These are phyloP conservation scores for Cossypha caffra DNA, from an alignment of 2,797 vertebrate species.

Conservation along the genomic window DNA sequence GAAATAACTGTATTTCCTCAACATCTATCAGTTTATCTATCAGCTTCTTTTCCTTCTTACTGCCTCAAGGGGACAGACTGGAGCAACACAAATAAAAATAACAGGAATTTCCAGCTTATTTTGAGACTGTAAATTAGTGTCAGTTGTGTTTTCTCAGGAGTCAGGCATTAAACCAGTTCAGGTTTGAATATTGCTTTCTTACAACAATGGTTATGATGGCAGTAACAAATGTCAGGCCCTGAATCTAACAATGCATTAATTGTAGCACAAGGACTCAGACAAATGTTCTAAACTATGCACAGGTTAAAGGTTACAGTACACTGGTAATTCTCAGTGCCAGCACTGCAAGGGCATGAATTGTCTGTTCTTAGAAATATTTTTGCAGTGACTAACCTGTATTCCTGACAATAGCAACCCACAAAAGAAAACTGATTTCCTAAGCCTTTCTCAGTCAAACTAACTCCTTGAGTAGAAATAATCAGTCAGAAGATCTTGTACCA, in stretches of 20 bases:
- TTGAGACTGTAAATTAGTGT: neutral
- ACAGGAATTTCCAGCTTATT: conserved; percentile 12
- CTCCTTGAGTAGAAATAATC: neutral
- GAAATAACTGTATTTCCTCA: neutral
- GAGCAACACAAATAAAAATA: neutral
- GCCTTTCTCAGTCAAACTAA: neutral
- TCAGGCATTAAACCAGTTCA: conserved; percentile 10
- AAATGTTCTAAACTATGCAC: neutral
- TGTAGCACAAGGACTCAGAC: neutral
- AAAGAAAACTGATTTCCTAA: neutral
- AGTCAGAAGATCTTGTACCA: neutral
- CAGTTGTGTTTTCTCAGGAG: conserved; percentile 37
- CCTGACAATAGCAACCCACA: neutral
- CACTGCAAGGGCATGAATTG: neutral
- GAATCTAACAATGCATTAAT: conserved; percentile 22
- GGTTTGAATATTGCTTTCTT: conserved; percentile 31
- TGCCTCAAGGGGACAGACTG: neutral
- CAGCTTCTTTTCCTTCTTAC: neutral
- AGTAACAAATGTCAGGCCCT: conserved; percentile 31
- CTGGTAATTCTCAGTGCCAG: neutral
- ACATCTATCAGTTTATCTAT: neutral
- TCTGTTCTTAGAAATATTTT: neutral
- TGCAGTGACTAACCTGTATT: neutral
- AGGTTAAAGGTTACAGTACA: neutral
- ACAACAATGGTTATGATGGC: neutral